Conservation (phyloP, 2,113 vertebrate genomes). For the Plestiodon gilberti region DNA sequence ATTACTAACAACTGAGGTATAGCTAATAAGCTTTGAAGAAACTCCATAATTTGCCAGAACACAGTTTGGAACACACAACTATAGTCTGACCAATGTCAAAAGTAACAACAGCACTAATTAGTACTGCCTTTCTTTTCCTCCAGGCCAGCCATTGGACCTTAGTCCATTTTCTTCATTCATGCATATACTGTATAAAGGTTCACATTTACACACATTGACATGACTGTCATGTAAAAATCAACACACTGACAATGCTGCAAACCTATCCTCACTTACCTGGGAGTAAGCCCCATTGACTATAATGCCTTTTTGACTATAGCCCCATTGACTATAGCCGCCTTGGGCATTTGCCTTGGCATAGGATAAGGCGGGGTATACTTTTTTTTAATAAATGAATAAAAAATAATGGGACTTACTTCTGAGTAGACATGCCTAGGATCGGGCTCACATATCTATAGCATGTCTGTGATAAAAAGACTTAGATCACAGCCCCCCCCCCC, state of each 20-base stretch:
- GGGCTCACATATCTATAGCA: not conserved
- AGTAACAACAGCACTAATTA: not conserved
- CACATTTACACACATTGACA: not conserved
- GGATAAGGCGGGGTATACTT: too few species aligned
- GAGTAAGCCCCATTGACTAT: too few species aligned
- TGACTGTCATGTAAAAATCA: too few species aligned
- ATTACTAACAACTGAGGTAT: not conserved
- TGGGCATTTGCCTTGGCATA: too few species aligned
- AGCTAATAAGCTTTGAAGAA: not conserved
- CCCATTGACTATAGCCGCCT: too few species aligned
- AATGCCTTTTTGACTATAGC: too few species aligned
- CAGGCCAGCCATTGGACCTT: not conserved
- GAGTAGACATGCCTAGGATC: too few species aligned
- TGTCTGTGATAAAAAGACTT: not conserved
- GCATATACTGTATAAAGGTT: not conserved
- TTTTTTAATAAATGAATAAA: too few species aligned
- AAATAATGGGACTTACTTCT: too few species aligned
- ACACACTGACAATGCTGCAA: too few species aligned
- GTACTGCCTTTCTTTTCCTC: not conserved
- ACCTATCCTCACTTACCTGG: too few species aligned
- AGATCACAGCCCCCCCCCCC: too few species aligned
- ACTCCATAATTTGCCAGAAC: not conserved
- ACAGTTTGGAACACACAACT: not conserved
- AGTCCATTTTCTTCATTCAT: not conserved
- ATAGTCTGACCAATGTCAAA: not conserved